phyloP scores from a whole-genome alignment of 2,797 vertebrate species.

The Eptatretus atami region DNA sequence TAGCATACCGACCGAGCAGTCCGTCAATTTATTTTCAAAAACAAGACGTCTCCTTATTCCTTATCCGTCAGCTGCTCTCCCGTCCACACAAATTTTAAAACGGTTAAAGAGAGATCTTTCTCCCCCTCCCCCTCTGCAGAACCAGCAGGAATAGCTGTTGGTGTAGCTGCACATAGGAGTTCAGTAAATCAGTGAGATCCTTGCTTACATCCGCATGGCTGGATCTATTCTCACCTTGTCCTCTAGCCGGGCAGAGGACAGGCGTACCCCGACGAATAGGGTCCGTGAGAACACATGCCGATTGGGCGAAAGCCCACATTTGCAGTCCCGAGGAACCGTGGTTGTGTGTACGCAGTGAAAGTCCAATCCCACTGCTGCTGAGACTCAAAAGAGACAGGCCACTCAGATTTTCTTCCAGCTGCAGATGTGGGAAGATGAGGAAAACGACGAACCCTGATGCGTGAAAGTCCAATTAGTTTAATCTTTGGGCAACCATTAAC shows the following conservation, averaged over 20 bases:
- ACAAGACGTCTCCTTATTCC: too few relatives aligned
- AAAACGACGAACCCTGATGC: neutral
- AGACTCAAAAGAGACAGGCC: conserved; percentile 38
- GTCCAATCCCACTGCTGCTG: conserved; percentile 48
- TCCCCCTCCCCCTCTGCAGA: neutral
- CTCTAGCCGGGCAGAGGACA: conserved; percentile 49
- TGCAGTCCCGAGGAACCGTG: conserved; percentile 60
- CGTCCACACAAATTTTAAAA: too few relatives aligned
- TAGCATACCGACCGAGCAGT: too few relatives aligned
- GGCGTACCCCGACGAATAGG: conserved; percentile 64
- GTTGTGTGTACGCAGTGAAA: conserved; percentile 50
- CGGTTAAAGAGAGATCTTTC: neutral
- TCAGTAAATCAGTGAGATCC: neutral
- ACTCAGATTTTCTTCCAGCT: conserved; percentile 37
- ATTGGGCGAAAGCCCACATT: conserved; percentile 60
- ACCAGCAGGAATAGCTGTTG: neutral
- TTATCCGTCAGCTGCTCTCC: too few relatives aligned
- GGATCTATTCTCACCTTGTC: conserved; percentile 27
- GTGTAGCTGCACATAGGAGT: neutral
- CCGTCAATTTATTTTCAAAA: too few relatives aligned
- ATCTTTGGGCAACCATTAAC: too few relatives aligned
- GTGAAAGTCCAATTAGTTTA: too few relatives aligned
- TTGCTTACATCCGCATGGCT: neutral
- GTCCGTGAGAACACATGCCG: conserved; percentile 85
- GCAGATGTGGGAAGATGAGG: neutral